phyloP scores from a whole-genome alignment of 53 echinoderm and acorn worm genomes.

The Luidia sarsii region DNA sequence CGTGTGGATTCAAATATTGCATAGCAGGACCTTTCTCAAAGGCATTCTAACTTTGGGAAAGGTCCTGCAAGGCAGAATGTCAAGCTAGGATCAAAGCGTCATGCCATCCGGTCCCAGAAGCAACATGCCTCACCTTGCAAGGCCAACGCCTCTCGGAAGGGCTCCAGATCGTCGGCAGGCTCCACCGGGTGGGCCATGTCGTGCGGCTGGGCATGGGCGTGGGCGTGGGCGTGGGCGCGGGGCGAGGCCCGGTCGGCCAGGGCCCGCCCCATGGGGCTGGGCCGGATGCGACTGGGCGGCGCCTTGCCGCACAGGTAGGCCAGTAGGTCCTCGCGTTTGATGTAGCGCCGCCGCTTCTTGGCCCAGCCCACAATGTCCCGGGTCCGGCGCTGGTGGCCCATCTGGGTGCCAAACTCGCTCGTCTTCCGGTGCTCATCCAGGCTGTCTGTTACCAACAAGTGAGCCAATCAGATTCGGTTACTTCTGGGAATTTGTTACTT shows the following conservation, averaged over 20 bases:
- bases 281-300: slow-evolving; percentile 71
- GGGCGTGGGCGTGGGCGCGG: slow-evolving; percentile 72
- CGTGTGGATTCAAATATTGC: too few relatives aligned
- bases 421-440: slow-evolving; percentile 84
- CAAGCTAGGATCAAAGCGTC: too few relatives aligned
- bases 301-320: slow-evolving; percentile 94
- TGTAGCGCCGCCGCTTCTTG: slow-evolving; percentile 91
- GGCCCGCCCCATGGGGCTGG: slow-evolving; percentile 67
- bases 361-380: slow-evolving; percentile 92
- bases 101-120: too few relatives aligned
- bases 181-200: slow-evolving; percentile 63
- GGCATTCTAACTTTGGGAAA: too few relatives aligned
- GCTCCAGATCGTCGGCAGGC: slow-evolving; percentile 79
- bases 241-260: slow-evolving; percentile 84
- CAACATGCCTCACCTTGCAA: slow-evolving; percentile 95
- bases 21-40: too few relatives aligned
- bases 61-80: too few relatives aligned
- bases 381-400: slow-evolving; percentile 91
- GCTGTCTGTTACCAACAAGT: slow-evolving; percentile 66
- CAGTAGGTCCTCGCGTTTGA: slow-evolving; percentile 87
- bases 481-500: too few relatives aligned
- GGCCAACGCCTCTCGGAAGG: slow-evolving; percentile 95
- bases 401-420: slow-evolving; percentile 85
- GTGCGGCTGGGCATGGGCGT: slow-evolving; percentile 77
- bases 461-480: too few relatives aligned